Percentiles rank a stretch among this genome's conserved stretches.
These are phyloP conservation scores for Agelas oroides DNA, from an alignment of 37 sponge, comb jelly and placozoan genomes.

Conservation along the genomic window DNA sequence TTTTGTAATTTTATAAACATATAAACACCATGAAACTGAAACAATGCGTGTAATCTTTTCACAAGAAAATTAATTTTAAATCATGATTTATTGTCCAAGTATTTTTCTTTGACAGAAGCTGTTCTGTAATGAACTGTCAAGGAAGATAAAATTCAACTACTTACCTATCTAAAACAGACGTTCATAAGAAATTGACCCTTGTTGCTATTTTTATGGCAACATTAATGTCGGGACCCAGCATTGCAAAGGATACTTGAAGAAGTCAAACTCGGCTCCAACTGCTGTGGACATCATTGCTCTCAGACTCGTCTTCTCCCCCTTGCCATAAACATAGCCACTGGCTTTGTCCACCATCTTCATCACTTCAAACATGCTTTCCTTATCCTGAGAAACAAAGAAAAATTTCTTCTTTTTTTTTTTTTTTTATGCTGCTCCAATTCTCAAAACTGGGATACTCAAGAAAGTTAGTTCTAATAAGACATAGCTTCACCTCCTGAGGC, in stretches of 20 bases:
- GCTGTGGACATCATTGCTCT: constrained; percentile 52
- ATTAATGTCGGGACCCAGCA: not conserved
- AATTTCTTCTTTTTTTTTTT: no score
- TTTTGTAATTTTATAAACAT: not conserved
- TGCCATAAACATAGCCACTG: constrained; percentile 76
- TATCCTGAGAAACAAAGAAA: constrained; percentile 89
- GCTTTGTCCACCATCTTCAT: constrained; percentile 92
- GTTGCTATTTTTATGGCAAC: no score
- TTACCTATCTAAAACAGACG: no score
- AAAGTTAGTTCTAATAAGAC: not conserved
- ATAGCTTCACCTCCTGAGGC: no score
- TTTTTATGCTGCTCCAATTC: no score
- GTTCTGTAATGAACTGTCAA: constrained; percentile 11
- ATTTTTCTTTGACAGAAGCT: constrained; percentile 21
- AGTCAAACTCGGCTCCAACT: constrained; percentile 79
- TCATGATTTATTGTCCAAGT: not conserved
- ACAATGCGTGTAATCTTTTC: not conserved
- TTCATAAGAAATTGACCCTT: no score
- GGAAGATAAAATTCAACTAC: not conserved
- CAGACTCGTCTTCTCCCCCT: constrained; percentile 5
- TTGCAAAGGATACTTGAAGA: constrained; percentile 53
- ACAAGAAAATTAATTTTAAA: no score
- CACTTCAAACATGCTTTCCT: constrained; percentile 79
- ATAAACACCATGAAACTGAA: no score
- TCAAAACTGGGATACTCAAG: no score